phyloP scores from a whole-genome alignment of 2,888 invertebrate genomes.

The Sycophila texana region DNA sequence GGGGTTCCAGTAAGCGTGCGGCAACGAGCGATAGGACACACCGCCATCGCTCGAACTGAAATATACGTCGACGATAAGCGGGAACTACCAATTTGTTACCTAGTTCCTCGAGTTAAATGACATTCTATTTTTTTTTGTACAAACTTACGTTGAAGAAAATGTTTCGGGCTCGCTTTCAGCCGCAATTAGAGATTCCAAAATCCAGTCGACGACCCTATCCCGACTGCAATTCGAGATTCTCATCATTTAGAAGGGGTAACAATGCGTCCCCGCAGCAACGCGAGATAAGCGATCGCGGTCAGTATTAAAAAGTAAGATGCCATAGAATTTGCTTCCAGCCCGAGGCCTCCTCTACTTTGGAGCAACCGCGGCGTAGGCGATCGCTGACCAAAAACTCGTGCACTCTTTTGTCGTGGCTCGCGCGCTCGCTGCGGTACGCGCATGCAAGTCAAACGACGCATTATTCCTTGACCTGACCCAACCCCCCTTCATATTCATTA shows the following conservation, averaged over 20 bases:
- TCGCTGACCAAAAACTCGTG: background rate
- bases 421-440: conserved; percentile 35
- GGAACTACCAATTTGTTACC: background rate
- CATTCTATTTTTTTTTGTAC: too few species aligned
- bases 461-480: conserved; percentile 75
- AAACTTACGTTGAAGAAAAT: too few species aligned
- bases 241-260: too few species aligned
- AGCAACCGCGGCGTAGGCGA: background rate
- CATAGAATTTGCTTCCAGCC: background rate
- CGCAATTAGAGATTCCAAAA: too few species aligned
- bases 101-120: background rate
- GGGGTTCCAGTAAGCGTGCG: background rate
- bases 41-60: conserved; percentile 5
- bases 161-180: too few species aligned
- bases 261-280: background rate
- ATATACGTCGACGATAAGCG: conserved; percentile 10
- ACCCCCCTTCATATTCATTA: conserved; percentile 73
- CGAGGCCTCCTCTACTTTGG: background rate
- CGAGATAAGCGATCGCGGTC: background rate
- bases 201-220: too few species aligned
- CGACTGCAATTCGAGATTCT: too few species aligned
- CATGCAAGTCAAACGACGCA: conserved; percentile 74
- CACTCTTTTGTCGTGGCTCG: background rate
- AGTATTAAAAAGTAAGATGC: conserved; percentile 26
- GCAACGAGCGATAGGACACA: background rate